A percentile compares a stretch with the other conserved stretches of the same genome.
phyloP scores from a whole-genome alignment of 2,888 invertebrate species.

The Microctonus aethiopoides region DNA sequence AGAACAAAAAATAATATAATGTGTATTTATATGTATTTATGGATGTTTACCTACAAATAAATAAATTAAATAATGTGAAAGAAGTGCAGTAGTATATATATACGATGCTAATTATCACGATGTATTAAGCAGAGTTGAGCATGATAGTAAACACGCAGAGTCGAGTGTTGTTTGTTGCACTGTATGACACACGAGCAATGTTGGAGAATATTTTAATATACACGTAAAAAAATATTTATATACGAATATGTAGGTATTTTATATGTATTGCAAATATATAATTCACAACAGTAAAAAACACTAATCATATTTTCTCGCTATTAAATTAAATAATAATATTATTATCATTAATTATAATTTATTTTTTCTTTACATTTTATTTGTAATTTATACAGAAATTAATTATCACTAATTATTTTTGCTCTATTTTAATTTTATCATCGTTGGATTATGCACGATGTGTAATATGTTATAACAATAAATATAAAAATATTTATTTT shows the following conservation, averaged over 20 bases:
- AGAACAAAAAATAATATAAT: too few relatives aligned
- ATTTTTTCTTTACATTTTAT: too few relatives aligned
- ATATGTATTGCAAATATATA: too few relatives aligned
- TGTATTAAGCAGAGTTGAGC: not conserved
- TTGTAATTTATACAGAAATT: too few relatives aligned
- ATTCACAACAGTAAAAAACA: too few relatives aligned
- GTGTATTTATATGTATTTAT: too few relatives aligned
- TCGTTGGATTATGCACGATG: too few relatives aligned
- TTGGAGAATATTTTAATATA: not conserved
- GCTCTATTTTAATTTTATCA: conserved; percentile 1
- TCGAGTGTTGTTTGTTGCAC: not conserved
- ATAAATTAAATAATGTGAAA: not conserved
- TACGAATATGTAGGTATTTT: too few relatives aligned
- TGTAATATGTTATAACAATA: too few relatives aligned
- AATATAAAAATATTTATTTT: not conserved
- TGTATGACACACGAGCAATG: not conserved
- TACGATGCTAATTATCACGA: conserved; percentile 8
- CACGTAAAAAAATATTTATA: not conserved
- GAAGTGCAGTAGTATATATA: not conserved
- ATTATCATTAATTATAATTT: not conserved
- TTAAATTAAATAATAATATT: too few relatives aligned
- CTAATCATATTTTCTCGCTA: too few relatives aligned
- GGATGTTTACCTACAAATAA: too few relatives aligned
- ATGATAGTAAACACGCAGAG: not conserved
- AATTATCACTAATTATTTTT: not conserved